Percentiles rank a stretch among this genome's conserved stretches.
These are phyloP conservation scores for Rhagoletis pomonella DNA, from an alignment of 1,140 invertebrate genomes.

Conservation along the genomic window DNA sequence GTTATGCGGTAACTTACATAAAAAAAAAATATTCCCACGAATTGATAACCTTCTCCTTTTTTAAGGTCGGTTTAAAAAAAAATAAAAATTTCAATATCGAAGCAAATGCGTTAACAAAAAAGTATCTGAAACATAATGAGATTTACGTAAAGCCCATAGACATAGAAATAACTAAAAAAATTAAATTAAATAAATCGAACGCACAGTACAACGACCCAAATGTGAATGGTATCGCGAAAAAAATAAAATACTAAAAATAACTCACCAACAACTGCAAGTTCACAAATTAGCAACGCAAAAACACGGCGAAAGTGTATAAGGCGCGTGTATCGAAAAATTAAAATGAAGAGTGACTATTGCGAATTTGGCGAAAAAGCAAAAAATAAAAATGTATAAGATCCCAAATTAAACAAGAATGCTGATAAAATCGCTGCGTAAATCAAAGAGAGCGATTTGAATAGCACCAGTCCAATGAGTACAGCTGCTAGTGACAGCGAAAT, in stretches of 20 bases:
- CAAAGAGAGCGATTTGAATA: not conserved
- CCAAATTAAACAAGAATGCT: not conserved
- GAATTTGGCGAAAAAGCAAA: not conserved
- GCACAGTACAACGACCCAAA: constrained; percentile 26
- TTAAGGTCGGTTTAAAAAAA: too few species aligned
- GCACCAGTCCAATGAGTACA: not conserved
- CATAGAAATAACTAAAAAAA: not conserved
- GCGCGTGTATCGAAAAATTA: not conserved
- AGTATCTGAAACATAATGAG: too few species aligned
- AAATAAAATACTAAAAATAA: constrained; percentile 26
- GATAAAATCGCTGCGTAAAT: constrained; percentile 10
- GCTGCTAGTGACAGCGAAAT: not conserved
- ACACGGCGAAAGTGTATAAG: constrained; percentile 7
- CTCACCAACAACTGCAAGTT: not conserved
- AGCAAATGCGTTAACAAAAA: too few species aligned
- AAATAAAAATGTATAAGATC: not conserved
- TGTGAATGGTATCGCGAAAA: constrained; percentile 11
- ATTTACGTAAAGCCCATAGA: not conserved
- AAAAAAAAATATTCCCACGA: too few species aligned
- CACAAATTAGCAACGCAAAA: constrained; percentile 49
- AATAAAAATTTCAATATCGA: too few species aligned
- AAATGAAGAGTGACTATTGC: not conserved
- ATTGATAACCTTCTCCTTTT: too few species aligned
- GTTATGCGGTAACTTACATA: too few species aligned
- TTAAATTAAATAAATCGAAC: not conserved